Conservation (phyloP, 1,140 invertebrate species). For the Rhagoletis zephyria region DNA sequence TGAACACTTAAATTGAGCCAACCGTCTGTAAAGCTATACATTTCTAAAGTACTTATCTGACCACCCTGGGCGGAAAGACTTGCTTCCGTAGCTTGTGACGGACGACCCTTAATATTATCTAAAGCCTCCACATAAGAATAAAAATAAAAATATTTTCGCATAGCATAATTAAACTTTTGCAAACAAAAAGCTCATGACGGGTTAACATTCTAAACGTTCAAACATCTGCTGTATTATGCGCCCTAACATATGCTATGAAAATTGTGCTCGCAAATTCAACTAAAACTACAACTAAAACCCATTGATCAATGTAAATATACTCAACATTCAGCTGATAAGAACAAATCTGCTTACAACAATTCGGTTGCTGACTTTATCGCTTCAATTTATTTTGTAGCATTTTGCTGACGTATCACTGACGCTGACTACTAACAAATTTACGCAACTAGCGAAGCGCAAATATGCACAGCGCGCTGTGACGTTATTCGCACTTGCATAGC, state of each 20-base stretch:
- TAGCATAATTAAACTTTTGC: background rate
- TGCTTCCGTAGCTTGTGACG: too few relatives aligned
- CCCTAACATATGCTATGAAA: constrained; percentile 68
- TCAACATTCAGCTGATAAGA: constrained; percentile 24
- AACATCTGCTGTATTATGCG: constrained; percentile 52
- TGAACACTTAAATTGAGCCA: too few relatives aligned
- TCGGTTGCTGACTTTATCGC: constrained; percentile 23
- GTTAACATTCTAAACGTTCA: background rate
- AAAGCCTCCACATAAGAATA: too few relatives aligned
- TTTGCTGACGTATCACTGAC: background rate
- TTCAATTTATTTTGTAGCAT: background rate
- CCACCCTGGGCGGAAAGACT: too few relatives aligned
- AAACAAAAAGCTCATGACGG: too few relatives aligned
- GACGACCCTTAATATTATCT: too few relatives aligned
- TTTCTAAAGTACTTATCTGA: too few relatives aligned
- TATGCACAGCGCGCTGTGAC: background rate
- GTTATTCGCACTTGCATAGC: background rate
- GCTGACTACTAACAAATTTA: too few relatives aligned
- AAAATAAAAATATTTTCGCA: background rate
- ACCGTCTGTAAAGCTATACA: too few relatives aligned
- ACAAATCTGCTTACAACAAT: constrained; percentile 41
- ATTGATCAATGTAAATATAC: constrained; percentile 17
- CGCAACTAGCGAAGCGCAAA: background rate
- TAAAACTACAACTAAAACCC: background rate
- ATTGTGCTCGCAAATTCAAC: constrained; percentile 58